Evolutionary conservation across 2,797 vertebrate genomes (phyloP).

Genomic region (Pantherophis alleghaniensis): DNA sequence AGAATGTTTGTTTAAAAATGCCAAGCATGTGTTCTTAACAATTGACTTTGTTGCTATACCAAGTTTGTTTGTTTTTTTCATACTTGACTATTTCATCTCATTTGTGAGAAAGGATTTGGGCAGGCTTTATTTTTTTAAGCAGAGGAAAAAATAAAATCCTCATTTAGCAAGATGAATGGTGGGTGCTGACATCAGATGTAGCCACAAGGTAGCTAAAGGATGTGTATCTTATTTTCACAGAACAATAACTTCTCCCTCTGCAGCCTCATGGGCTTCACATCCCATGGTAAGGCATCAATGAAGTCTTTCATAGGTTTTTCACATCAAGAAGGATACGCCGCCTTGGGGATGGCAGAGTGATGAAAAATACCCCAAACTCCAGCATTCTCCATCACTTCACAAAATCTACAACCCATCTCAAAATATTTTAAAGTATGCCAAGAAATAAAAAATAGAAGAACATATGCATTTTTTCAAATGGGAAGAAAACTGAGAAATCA

Average conservation of each 20-base stretch:
- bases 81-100: not conserved
- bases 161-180: not conserved
- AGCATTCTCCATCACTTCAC: not conserved
- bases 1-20: constrained; percentile 22
- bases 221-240: not conserved
- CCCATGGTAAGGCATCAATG: not conserved
- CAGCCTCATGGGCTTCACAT: not conserved
- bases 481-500: not conserved
- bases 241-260: not conserved
- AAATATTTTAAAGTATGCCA: not conserved
- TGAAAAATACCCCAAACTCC: not conserved
- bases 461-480: not conserved
- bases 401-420: not conserved
- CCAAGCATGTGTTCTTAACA: not conserved
- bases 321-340: not conserved
- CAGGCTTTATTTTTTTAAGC: not conserved
- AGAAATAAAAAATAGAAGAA: not conserved
- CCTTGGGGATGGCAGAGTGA: not conserved
- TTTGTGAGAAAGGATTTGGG: not conserved
- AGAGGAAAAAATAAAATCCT: not conserved
- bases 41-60: not conserved
- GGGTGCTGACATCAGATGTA: not conserved
- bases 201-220: not conserved
- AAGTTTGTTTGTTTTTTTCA: not conserved
- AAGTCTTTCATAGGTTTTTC: not conserved